Conservation (phyloP, 2,888 invertebrate species). For the Machimus atricapillus region DNA sequence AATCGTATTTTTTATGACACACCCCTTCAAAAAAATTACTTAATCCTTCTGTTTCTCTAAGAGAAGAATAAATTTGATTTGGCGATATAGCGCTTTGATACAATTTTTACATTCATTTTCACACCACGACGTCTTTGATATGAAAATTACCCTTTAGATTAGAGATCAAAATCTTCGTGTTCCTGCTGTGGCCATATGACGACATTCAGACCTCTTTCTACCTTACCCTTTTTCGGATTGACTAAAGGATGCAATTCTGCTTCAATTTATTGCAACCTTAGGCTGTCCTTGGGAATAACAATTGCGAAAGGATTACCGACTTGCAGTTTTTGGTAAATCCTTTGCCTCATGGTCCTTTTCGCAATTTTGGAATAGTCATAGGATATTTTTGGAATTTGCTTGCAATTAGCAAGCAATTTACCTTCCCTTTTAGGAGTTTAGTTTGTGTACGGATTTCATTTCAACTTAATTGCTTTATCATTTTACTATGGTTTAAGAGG, state of each 20-base stretch:
- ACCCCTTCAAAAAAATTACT: not conserved
- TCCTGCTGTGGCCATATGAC: slow-evolving; percentile 9
- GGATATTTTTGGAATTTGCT: not conserved
- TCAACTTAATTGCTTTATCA: not conserved
- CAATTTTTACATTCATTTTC: not conserved
- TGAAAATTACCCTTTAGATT: not conserved
- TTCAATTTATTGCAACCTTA: not conserved
- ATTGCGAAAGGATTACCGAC: slow-evolving; percentile 17
- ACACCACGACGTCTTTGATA: not conserved
- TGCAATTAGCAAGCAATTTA: not conserved
- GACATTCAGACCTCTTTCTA: not conserved
- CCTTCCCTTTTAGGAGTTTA: not conserved
- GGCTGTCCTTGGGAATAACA: not conserved
- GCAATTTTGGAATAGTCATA: not conserved
- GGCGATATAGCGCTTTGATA: not conserved
- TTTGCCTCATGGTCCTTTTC: not conserved
- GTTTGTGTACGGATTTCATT: not conserved
- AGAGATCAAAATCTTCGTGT: not conserved
- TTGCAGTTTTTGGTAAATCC: not conserved
- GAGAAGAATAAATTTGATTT: not conserved
- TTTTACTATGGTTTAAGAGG: not conserved
- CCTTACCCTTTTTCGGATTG: not conserved
- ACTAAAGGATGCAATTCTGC: not conserved
- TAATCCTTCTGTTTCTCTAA: not conserved
- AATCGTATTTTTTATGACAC: not conserved